phyloP scores from a whole-genome alignment of 2,797 vertebrate genomes.

The Spinus pinus region DNA sequence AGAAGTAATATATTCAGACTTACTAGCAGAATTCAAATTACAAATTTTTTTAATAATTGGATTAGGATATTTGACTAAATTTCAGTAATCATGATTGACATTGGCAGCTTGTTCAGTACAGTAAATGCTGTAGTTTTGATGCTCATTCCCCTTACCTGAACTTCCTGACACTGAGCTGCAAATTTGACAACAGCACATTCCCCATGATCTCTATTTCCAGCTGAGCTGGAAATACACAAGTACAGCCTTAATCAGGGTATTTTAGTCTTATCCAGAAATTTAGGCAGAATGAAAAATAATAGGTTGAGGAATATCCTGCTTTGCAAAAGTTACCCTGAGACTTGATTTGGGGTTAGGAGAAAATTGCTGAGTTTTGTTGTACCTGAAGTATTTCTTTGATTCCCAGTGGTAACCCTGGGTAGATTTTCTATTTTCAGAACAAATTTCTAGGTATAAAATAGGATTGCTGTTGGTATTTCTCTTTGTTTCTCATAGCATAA shows the following conservation, averaged over 20 bases:
- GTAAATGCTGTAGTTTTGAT: not conserved
- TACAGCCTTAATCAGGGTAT: not conserved
- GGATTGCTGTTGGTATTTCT: not conserved
- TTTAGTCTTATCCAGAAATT: conserved; percentile 1
- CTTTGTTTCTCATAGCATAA: not conserved
- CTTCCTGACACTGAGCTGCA: not conserved
- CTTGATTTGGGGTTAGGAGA: conserved; percentile 20
- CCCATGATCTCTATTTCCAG: not conserved
- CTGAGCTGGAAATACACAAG: not conserved
- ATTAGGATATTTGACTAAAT: not conserved
- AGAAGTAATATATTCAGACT: not conserved
- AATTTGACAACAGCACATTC: not conserved
- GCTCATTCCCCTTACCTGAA: not conserved
- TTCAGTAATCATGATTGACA: not conserved
- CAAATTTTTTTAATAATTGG: not conserved
- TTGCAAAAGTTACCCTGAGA: not conserved
- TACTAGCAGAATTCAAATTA: not conserved
- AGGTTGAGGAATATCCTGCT: not conserved
- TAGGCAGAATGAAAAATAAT: conserved; percentile 13
- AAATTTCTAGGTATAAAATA: not conserved
- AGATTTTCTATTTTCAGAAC: not conserved
- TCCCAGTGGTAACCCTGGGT: not conserved
- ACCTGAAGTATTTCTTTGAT: not conserved
- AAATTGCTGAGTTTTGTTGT: not conserved
- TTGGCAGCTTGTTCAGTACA: not conserved